phyloP scores from a whole-genome alignment of 2,797 vertebrate genomes.

The Taeniopygia guttata region DNA sequence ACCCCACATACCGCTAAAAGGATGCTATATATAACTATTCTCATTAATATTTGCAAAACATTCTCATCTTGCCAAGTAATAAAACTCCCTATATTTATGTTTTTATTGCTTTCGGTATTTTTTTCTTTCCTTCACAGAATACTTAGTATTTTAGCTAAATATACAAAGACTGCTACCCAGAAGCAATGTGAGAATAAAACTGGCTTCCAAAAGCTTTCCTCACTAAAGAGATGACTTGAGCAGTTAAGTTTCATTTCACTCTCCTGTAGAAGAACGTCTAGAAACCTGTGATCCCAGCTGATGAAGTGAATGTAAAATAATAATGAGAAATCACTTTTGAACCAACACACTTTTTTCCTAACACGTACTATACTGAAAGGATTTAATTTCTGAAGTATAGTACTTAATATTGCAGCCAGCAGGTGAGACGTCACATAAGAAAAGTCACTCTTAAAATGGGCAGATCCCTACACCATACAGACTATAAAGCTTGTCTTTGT shows the following conservation, averaged over 20 bases:
- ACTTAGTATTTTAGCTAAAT: neutral
- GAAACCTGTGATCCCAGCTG: neutral
- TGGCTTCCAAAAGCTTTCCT: neutral
- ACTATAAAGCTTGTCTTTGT: neutral
- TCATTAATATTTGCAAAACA: neutral
- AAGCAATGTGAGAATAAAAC: neutral
- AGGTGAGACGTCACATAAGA: neutral
- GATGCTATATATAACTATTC: neutral
- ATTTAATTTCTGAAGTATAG: neutral
- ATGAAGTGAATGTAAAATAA: neutral
- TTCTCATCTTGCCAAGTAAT: neutral
- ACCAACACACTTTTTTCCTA: neutral
- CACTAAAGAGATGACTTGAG: neutral
- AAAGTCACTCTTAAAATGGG: neutral
- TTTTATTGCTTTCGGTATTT: neutral
- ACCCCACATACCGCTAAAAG: neutral
- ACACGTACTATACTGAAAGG: neutral
- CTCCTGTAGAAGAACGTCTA: neutral
- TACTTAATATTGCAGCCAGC: neutral
- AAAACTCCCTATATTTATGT: neutral
- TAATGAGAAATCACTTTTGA: neutral
- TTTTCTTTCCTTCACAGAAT: neutral
- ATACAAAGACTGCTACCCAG: neutral
- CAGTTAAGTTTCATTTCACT: neutral
- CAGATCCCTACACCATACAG: neutral